Evolutionary conservation across 2,113 vertebrate species (phyloP).

Genomic region (Pedetes capensis): DNA sequence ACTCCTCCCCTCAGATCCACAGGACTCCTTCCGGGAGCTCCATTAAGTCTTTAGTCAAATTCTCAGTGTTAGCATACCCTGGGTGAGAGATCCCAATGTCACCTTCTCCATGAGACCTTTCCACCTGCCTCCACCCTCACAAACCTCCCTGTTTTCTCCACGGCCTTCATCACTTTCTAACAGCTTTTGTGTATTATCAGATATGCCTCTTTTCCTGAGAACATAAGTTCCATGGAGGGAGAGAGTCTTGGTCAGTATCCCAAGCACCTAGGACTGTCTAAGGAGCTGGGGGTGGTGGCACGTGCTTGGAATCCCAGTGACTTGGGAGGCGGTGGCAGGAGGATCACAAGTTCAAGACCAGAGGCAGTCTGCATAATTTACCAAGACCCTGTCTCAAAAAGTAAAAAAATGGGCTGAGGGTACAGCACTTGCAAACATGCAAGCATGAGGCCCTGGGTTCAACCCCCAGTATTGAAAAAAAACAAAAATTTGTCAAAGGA

Average conservation of each 20-base stretch:
- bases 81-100: not conserved
- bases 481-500: not conserved
- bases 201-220: not conserved
- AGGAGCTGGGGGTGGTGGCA: too few relatives aligned
- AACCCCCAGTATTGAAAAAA: too few relatives aligned
- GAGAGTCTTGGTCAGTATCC: not conserved
- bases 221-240: not conserved
- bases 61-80: not conserved
- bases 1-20: not conserved
- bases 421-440: too few relatives aligned
- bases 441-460: too few relatives aligned
- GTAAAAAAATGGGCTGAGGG: too few relatives aligned
- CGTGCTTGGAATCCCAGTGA: too few relatives aligned
- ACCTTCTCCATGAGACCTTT: not conserved
- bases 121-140: rapidly evolving
- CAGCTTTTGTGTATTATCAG: too few relatives aligned
- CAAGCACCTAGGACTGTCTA: not conserved
- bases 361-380: too few relatives aligned
- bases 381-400: too few relatives aligned
- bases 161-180: not conserved
- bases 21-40: not conserved
- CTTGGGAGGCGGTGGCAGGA: too few relatives aligned
- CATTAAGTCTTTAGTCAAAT: not conserved
- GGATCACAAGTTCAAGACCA: too few relatives aligned
- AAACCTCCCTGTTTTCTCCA: not conserved